phyloP scores from a whole-genome alignment of 1,140 invertebrate genomes.

The Saxidomus purpurata region DNA sequence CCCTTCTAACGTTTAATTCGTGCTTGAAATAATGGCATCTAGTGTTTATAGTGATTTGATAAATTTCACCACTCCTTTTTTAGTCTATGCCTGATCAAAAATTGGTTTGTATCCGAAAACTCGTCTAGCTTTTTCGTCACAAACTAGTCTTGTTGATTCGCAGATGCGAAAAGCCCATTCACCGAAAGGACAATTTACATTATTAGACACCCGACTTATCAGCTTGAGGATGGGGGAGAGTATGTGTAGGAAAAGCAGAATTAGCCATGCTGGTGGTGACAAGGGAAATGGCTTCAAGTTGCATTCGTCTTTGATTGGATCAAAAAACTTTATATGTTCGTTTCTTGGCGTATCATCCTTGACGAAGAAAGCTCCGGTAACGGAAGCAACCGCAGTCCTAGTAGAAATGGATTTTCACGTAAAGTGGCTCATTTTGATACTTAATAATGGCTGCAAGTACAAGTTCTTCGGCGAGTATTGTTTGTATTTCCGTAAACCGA shows the following conservation, averaged over 20 bases:
- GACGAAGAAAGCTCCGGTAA: background rate
- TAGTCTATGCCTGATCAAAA: background rate
- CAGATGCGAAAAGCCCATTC: no score
- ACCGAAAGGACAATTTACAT: conserved; percentile 5
- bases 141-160: no score
- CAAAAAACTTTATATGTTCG: background rate
- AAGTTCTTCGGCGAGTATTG: conserved; percentile 40
- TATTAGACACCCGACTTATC: background rate
- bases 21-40: no score
- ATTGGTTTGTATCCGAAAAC: background rate
- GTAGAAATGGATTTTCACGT: no score
- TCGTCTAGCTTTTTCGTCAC: background rate
- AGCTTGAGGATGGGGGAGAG: background rate
- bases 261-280: background rate
- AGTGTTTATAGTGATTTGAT: conserved; percentile 13
- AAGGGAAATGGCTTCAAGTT: background rate
- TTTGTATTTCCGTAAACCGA: conserved; percentile 75
- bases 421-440: background rate
- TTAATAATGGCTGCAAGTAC: conserved; percentile 61
- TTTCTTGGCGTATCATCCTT: background rate
- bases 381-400: no score
- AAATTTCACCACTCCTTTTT: background rate
- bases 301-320: background rate
- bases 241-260: background rate
- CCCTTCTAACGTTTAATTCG: no score